These are phyloP conservation scores for Malurus leucopterus DNA, from an alignment of 2,797 vertebrate species.

Conservation along the genomic window DNA sequence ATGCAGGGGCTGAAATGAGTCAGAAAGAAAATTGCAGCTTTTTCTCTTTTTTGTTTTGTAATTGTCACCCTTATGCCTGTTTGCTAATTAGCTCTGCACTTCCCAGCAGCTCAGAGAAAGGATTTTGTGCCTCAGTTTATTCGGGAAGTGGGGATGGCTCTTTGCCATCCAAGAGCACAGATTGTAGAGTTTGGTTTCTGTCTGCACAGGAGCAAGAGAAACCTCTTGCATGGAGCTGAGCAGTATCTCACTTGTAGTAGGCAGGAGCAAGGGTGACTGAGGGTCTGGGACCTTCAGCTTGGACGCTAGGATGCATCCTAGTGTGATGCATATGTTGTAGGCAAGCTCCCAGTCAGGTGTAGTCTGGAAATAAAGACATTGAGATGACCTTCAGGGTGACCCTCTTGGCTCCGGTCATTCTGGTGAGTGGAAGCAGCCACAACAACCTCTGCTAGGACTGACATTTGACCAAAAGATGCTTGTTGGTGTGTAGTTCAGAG, in stretches of 20 bases:
- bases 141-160: not conserved
- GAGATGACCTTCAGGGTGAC: not conserved
- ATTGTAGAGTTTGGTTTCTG: not conserved
- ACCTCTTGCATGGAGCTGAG: not conserved
- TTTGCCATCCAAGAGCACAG: not conserved
- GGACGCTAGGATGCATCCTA: not conserved
- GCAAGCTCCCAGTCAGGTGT: not conserved
- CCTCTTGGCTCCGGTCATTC: not conserved
- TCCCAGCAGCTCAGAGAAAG: not conserved
- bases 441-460: not conserved
- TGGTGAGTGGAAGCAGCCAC: not conserved
- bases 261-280: not conserved
- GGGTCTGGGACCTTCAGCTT: not conserved
- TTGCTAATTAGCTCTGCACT: slow-evolving; percentile 16
- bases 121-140: slow-evolving; percentile 12
- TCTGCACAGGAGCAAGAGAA: not conserved
- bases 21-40: not conserved
- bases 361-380: not conserved
- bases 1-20: not conserved
- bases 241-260: not conserved
- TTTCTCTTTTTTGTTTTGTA: not conserved
- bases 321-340: not conserved
- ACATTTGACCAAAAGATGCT: not conserved
- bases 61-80: not conserved
- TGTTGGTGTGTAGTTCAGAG: not conserved